phyloP scores from a whole-genome alignment of 2,797 vertebrate genomes.

The Poecilia picta region DNA sequence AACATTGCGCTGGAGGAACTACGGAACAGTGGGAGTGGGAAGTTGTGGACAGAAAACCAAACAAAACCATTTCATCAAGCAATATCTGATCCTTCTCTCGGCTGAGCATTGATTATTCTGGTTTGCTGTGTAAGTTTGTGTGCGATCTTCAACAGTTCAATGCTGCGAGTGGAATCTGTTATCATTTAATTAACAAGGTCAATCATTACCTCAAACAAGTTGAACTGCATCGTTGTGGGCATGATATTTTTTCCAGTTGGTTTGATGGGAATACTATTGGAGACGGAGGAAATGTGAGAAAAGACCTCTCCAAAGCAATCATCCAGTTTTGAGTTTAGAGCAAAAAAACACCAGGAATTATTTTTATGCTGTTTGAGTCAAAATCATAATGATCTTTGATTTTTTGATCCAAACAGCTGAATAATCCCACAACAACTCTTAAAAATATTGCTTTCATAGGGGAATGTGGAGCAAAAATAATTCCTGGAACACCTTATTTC shows the following conservation, averaged over 20 bases:
- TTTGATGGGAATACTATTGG: constrained; percentile 26
- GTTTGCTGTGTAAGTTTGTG: constrained; percentile 50
- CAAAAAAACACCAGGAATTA: constrained; percentile 61
- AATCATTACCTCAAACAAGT: constrained; percentile 55
- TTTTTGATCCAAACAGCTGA: constrained; percentile 63
- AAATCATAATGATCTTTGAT: constrained; percentile 73
- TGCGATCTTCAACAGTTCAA: constrained; percentile 54
- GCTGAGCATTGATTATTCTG: constrained; percentile 50
- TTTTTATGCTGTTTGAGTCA: constrained; percentile 66
- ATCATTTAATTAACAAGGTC: constrained; percentile 71
- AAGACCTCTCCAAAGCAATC: constrained; percentile 34
- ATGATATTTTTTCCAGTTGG: constrained; percentile 15
- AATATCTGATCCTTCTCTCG: constrained; percentile 55
- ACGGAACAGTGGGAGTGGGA: constrained; percentile 65
- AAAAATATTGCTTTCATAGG: constrained; percentile 66
- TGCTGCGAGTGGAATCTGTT: constrained; percentile 32
- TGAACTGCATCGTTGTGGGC: constrained; percentile 17
- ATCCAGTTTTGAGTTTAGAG: constrained; percentile 53
- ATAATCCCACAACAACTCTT: constrained; percentile 68
- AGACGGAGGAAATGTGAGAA: constrained; percentile 36
- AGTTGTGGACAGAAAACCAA: constrained; percentile 58
- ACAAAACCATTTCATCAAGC: constrained; percentile 59
- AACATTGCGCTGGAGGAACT: constrained; percentile 69
- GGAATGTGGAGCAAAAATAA: constrained; percentile 59
- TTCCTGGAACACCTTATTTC: constrained; percentile 69